These are phyloP conservation scores for Mastigias papua DNA, from an alignment of 30 jellyfish, hydroid and myxozoan species.

Conservation along the genomic window DNA sequence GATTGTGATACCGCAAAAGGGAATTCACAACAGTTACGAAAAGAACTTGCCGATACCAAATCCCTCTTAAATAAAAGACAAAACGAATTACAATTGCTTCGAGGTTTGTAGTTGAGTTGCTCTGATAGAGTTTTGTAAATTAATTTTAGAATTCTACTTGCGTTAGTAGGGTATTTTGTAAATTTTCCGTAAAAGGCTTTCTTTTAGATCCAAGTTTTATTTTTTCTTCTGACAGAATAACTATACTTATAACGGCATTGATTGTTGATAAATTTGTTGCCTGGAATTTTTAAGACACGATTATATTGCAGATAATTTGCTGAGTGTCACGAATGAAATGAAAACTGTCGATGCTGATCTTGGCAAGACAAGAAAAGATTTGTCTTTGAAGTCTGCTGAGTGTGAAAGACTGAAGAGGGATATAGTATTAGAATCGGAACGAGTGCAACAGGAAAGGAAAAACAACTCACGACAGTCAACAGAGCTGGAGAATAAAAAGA, in stretches of 20 bases:
- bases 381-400: slow-evolving; percentile 82
- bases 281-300: background rate
- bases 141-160: no score
- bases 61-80: slow-evolving; percentile 66
- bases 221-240: no score
- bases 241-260: no score
- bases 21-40: slow-evolving; percentile 60
- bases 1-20: slow-evolving; percentile 64
- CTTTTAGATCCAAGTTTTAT: no score
- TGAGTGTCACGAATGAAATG: slow-evolving; percentile 86
- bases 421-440: slow-evolving; percentile 61
- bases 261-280: no score
- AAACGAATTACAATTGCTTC: slow-evolving; percentile 74
- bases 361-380: slow-evolving; percentile 74
- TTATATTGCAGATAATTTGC: slow-evolving; percentile 62
- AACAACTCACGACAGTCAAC: slow-evolving; percentile 28
- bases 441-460: slow-evolving; percentile 59
- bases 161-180: no score
- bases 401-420: slow-evolving; percentile 75
- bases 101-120: slow-evolving; percentile 61
- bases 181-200: no score
- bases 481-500: slow-evolving; percentile 62
- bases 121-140: background rate
- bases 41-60: slow-evolving; percentile 57
- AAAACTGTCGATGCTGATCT: slow-evolving; percentile 86